Conservation (phyloP, 2,888 invertebrate species). For the Margaritifera margaritifera region DNA sequence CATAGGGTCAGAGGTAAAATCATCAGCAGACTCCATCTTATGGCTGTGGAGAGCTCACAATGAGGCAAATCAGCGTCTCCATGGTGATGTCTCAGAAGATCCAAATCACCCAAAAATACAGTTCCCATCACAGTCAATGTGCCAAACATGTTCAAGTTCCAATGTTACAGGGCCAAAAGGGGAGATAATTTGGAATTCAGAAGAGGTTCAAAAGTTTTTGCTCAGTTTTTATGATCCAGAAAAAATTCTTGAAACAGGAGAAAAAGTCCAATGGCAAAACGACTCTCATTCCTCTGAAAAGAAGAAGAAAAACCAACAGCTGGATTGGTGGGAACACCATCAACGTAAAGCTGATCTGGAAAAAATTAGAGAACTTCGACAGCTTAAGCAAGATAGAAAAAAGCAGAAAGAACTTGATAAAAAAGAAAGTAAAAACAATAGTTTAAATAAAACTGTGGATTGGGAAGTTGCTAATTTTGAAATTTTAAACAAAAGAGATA, state of each 20-base stretch:
- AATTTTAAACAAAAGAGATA: conserved; percentile 10
- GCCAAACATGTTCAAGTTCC: conserved; percentile 74
- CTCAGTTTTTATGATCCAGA: conserved; percentile 50
- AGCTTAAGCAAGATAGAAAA: conserved; percentile 22
- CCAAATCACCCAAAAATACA: conserved; percentile 90
- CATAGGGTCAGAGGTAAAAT: conserved; percentile 81
- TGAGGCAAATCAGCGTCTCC: conserved; percentile 86
- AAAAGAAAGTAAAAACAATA: conserved; percentile 4
- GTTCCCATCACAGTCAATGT: conserved; percentile 83
- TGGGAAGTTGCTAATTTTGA: not conserved
- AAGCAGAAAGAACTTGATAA: conserved; percentile 7
- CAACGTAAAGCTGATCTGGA: conserved; percentile 54
- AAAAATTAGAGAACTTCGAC: conserved; percentile 44
- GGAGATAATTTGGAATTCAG: conserved; percentile 37
- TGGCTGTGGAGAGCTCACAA: conserved; percentile 98
- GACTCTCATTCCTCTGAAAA: conserved; percentile 2
- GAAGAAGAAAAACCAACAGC: conserved; percentile 15
- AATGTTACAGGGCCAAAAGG: not conserved
- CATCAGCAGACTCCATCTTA: conserved; percentile 83
- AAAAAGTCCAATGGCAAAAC: conserved; percentile 5
- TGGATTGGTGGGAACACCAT: conserved; percentile 65
- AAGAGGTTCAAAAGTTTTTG: conserved; percentile 53
- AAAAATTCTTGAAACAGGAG: conserved; percentile 31
- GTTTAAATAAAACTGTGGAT: not conserved
- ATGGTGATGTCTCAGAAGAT: conserved; percentile 91